Percentiles rank a stretch among this genome's conserved stretches.
These are phyloP conservation scores for Caenorhabditis inopinata DNA, from an alignment of 1,140 invertebrate genomes.

Conservation along the genomic window DNA sequence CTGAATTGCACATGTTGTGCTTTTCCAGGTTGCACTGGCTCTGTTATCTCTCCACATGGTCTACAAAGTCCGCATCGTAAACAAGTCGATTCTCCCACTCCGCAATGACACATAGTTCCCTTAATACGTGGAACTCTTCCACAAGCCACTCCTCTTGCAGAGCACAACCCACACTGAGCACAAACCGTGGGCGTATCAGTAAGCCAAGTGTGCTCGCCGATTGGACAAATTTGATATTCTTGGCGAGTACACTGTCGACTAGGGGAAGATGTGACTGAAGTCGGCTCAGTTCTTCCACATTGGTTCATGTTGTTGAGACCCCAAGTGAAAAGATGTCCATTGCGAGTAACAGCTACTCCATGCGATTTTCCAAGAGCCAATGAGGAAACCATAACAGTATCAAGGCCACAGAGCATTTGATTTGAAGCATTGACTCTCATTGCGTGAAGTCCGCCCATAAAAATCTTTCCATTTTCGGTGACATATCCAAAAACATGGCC, in stretches of 20 bases:
- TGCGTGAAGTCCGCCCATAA: conserved; percentile 53
- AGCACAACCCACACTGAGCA: conserved; percentile 57
- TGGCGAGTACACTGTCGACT: neutral
- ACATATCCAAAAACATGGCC: conserved; percentile 55
- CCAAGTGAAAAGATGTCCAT: conserved; percentile 89
- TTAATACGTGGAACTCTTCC: neutral
- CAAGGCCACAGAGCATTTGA: conserved; percentile 71
- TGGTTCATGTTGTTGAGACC: conserved; percentile 97
- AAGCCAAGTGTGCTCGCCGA: conserved; percentile 53
- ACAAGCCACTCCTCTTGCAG: conserved; percentile 53
- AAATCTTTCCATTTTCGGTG: conserved; percentile 58
- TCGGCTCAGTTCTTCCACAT: conserved; percentile 77
- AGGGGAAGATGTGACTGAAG: conserved; percentile 25
- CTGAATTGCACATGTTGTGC: conserved; percentile 22
- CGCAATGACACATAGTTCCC: conserved; percentile 81
- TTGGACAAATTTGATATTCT: neutral
- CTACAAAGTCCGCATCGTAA: conserved; percentile 86
- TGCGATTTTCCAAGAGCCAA: conserved; percentile 93
- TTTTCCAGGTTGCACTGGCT: conserved; percentile 59
- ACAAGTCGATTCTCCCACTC: conserved; percentile 89
- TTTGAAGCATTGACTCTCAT: conserved; percentile 48
- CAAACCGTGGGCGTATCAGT: conserved; percentile 61
- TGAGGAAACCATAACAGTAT: conserved; percentile 78
- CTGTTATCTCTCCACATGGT: conserved; percentile 76
- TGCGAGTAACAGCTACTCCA: conserved; percentile 80